These are phyloP conservation scores for Cheumatopsyche charites DNA, from an alignment of 1,140 invertebrate genomes.

Conservation along the genomic window DNA sequence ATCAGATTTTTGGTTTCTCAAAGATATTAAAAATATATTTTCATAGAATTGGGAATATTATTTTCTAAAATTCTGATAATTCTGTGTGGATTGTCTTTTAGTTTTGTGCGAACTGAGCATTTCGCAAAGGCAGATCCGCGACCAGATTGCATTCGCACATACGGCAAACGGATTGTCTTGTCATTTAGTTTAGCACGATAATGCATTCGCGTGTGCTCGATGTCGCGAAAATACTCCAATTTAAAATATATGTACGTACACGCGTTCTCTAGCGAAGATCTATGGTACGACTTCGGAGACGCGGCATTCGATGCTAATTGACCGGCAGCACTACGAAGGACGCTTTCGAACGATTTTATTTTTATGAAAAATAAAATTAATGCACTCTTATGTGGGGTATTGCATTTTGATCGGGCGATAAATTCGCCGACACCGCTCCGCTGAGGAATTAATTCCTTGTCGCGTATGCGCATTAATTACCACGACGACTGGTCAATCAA, in stretches of 20 bases:
- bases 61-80: no score
- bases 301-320: no score
- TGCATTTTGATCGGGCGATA: conserved; percentile 10
- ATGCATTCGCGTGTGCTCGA: conserved; percentile 9
- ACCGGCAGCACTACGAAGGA: no score
- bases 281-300: no score
- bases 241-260: neutral
- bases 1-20: no score
- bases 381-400: no score
- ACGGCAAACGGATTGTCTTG: conserved; percentile 31
- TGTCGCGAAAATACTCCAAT: conserved; percentile 8
- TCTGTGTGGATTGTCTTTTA: no score
- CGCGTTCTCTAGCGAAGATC: neutral
- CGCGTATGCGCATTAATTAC: conserved; percentile 22
- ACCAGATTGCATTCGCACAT: conserved; percentile 27
- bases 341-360: no score
- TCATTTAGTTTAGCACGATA: conserved; percentile 30
- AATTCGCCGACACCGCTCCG: conserved; percentile 13
- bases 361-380: no score
- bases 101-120: neutral
- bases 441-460: conserved; percentile 14
- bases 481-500: conserved; percentile 39
- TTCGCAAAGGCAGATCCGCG: conserved; percentile 23
- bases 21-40: no score
- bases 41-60: no score